phyloP scores from a whole-genome alignment of 1,140 invertebrate genomes.

The Megalopta genalis region DNA sequence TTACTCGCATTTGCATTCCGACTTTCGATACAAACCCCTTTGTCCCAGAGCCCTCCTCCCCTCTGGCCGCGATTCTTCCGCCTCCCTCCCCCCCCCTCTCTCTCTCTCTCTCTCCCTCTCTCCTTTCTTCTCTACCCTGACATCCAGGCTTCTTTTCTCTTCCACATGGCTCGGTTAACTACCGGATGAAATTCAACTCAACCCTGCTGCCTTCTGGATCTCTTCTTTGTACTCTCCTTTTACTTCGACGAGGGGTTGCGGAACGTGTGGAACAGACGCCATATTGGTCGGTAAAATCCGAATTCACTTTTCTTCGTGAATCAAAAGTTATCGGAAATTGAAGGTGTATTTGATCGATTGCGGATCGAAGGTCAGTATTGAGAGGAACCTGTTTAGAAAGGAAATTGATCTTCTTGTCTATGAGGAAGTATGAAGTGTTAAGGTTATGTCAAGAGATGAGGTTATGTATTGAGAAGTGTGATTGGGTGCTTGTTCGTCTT shows the following conservation, averaged over 20 bases:
- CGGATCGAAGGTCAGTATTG: too few species aligned
- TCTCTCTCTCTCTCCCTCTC: too few species aligned
- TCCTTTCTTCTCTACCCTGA: not conserved
- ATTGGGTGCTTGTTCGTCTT: too few species aligned
- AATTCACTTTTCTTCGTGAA: too few species aligned
- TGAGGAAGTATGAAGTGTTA: too few species aligned
- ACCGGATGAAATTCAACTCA: conserved; percentile 24
- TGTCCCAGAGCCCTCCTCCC: conserved; percentile 37
- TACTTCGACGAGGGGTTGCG: not conserved
- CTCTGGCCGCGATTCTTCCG: not conserved
- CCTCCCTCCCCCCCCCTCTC: not conserved
- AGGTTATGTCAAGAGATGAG: too few species aligned
- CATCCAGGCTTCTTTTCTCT: not conserved
- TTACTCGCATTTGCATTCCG: conserved; percentile 69
- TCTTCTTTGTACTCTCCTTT: not conserved
- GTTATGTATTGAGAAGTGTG: too few species aligned
- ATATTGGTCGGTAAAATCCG: not conserved
- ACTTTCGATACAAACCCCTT: conserved; percentile 69
- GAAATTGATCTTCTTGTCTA: too few species aligned
- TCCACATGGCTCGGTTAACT: conserved; percentile 13
- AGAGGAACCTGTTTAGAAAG: too few species aligned
- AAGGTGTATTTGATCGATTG: too few species aligned
- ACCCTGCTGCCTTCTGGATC: conserved; percentile 17
- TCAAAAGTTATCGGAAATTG: too few species aligned
- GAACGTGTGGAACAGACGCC: not conserved